Conservation (phyloP, 2,888 invertebrate species). For the Sipha maydis region DNA sequence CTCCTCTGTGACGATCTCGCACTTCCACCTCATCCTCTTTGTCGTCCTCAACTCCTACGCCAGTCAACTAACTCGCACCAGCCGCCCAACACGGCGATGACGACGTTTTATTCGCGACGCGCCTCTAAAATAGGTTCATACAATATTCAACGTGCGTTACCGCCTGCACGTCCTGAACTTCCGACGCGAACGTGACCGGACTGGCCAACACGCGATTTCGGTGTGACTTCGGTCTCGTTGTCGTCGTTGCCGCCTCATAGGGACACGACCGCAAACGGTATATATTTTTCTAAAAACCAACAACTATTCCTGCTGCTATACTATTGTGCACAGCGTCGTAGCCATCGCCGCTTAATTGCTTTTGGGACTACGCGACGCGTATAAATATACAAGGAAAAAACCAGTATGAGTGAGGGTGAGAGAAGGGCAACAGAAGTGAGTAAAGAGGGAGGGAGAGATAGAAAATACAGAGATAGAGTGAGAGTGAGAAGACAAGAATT, state of each 20-base stretch:
- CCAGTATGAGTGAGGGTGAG: neutral
- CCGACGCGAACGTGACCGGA: slow-evolving; percentile 58
- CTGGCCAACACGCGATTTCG: slow-evolving; percentile 44
- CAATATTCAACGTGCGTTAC: slow-evolving; percentile 61
- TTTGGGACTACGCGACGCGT: slow-evolving; percentile 36
- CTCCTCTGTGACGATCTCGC: slow-evolving; percentile 13
- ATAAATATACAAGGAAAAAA: neutral
- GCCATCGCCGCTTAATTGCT: slow-evolving; percentile 35
- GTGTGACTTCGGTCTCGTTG: neutral
- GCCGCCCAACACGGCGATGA: neutral
- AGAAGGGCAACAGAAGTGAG: neutral
- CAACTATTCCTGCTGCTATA: slow-evolving; percentile 30
- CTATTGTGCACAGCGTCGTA: neutral
- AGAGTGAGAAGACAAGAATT: neutral
- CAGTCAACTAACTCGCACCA: neutral
- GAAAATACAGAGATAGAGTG: neutral
- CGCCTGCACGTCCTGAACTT: slow-evolving; percentile 51
- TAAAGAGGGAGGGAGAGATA: neutral
- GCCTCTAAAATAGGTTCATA: slow-evolving; percentile 51
- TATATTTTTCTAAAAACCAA: slow-evolving; percentile 33
- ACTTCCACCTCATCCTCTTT: neutral
- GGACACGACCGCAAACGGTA: slow-evolving; percentile 5
- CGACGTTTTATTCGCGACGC: slow-evolving; percentile 53
- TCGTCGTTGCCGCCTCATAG: neutral
- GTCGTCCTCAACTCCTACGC: too few species aligned